A percentile compares a stretch with the other conserved stretches of the same genome.
Conservation (phyloP, 2,888 invertebrate genomes). For the Tetramorium bicarinatum region DNA sequence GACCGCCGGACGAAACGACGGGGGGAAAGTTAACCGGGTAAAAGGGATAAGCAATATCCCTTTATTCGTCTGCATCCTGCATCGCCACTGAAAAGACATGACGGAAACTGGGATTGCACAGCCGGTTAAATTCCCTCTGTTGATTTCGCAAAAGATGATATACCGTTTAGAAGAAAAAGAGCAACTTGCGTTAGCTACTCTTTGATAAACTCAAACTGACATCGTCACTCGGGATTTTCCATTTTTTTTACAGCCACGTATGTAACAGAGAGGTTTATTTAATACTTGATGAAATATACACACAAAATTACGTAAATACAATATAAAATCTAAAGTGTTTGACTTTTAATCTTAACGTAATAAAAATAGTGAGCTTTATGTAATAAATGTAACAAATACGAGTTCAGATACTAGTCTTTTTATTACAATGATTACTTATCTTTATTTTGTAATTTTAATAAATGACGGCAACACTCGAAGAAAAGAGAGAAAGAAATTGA, state of each 20-base stretch:
- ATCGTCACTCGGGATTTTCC: neutral
- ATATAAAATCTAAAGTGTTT: neutral
- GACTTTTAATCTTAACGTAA: neutral
- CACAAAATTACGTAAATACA: neutral
- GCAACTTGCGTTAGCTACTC: neutral
- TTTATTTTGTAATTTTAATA: neutral
- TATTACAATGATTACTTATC: neutral
- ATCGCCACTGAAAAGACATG: neutral
- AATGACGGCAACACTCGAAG: neutral
- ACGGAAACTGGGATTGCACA: constrained; percentile 3
- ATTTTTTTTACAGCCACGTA: neutral
- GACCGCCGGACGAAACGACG: neutral
- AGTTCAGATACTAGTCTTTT: neutral
- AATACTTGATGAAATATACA: neutral
- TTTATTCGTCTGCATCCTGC: constrained; percentile 30
- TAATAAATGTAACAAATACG: neutral
- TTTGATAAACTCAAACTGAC: neutral
- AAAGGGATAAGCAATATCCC: constrained; percentile 47
- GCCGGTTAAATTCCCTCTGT: neutral
- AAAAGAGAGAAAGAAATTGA: neutral
- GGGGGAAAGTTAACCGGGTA: constrained; percentile 30
- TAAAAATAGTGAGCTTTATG: neutral
- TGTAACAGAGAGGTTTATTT: neutral
- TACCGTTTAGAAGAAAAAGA: neutral
- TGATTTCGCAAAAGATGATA: constrained; percentile 27